Evolutionary conservation across 2,888 invertebrate species (phyloP), one percentile per base, ranked within the genome.

Genomic region (Pheosia tremula): DNA sequence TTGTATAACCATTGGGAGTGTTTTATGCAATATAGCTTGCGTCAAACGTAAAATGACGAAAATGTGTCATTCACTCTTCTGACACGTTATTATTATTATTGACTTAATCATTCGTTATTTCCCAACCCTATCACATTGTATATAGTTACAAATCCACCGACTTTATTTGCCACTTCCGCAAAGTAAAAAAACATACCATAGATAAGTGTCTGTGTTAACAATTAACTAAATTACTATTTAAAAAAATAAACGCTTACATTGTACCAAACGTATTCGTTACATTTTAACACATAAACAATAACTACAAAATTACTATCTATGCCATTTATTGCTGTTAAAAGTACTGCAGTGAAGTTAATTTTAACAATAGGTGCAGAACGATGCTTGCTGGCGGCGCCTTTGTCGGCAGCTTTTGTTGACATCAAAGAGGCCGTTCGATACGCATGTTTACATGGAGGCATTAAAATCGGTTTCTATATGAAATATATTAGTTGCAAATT

Each of bases 331-430:
- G 45, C 45, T 9, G 8, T 13, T 56, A 41, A 68, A 68, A 71
- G 67, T 62, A 64, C 71, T 72, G 76, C 77, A 79, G 76, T 76
- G 73, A 78, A 74, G 67, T 72, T 68, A 71, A 67, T 60, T 71
- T 72, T 75, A 80, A 85, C 85, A 86, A 87, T 81, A 79, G 81
- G 63, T 66, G 62, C 45, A 61, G 68, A 73, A 68, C 69, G 66
- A 69, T 65, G 68, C 76, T 84, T 65, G 67, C 75, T 24, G 36
- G 43, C 87, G 89, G 85, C 69, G 66, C 82, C 85, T 90, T 91
- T 91, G 93, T 89, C 90, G 91, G 89, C 70, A 63, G 66, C 77
- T 81, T 89, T 89, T 90, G 86, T 85, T 76, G 78, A 78, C 79
- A 72, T 86, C 85, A 91, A 90, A 91, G 84, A 82, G 59, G 76